phyloP scores from a whole-genome alignment of 2,113 vertebrate genomes.

The Paracyprichromis sp. region DNA sequence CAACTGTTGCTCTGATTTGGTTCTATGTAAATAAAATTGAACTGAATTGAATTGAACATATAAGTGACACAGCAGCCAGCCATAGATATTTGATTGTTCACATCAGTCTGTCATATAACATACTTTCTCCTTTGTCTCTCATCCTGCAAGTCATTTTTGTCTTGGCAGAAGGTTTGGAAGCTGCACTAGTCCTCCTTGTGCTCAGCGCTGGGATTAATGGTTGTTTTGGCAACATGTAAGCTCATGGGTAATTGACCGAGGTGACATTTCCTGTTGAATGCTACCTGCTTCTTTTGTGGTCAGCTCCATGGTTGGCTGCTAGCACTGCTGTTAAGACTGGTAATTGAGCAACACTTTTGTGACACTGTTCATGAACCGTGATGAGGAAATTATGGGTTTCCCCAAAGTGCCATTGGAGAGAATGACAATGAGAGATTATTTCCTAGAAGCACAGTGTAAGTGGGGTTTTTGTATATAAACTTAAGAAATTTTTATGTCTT shows the following conservation, averaged over 20 bases:
- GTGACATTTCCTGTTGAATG: constrained; percentile 66
- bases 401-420: constrained; percentile 26
- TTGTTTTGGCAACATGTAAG: constrained; percentile 74
- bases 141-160: constrained; percentile 15
- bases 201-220: constrained; percentile 65
- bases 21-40: background rate
- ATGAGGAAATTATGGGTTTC: constrained; percentile 11
- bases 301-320: constrained; percentile 18
- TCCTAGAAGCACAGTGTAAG: background rate
- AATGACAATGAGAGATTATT: background rate
- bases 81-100: background rate
- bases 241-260: constrained; percentile 65
- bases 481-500: rapidly evolving
- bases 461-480: background rate
- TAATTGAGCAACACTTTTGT: constrained; percentile 56
- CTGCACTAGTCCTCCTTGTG: constrained; percentile 17
- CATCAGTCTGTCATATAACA: background rate
- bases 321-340: constrained; percentile 20
- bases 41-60: background rate
- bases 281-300: constrained; percentile 64
- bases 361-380: constrained; percentile 30
- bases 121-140: background rate
- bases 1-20: background rate
- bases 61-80: background rate
- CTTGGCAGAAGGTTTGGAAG: background rate